Percentiles rank a stretch among this genome's conserved stretches.
Evolutionary conservation across 2,888 invertebrate species (phyloP).

Genomic region (Polymixis flavicincta): DNA sequence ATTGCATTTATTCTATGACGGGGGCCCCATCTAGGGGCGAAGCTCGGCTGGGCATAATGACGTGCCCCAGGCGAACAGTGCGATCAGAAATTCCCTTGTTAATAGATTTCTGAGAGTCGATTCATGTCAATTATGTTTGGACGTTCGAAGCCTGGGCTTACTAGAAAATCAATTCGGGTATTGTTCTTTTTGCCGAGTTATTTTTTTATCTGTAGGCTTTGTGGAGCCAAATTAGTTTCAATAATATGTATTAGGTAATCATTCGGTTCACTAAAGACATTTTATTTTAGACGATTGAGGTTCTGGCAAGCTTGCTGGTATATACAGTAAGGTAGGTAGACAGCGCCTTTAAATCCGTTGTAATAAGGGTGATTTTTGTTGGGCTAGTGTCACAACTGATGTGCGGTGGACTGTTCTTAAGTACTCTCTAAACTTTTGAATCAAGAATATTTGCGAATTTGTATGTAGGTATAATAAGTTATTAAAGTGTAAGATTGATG

Average conservation of each 20-base stretch:
- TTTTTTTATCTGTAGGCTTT: constrained; percentile 30
- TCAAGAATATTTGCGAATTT: not conserved
- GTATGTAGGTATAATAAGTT: not conserved
- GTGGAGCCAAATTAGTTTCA: constrained; percentile 24
- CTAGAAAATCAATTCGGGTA: constrained; percentile 45
- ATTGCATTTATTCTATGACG: constrained; percentile 78
- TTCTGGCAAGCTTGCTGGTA: not conserved
- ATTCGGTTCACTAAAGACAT: not conserved
- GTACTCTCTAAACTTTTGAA: not conserved
- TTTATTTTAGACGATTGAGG: not conserved
- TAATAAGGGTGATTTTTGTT: not conserved
- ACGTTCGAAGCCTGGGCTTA: constrained; percentile 44
- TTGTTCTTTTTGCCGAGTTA: constrained; percentile 44
- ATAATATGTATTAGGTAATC: constrained; percentile 19
- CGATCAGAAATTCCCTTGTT: constrained; percentile 63
- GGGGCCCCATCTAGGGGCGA: constrained; percentile 59
- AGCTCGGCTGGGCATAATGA: constrained; percentile 60
- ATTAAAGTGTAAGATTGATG: not conserved
- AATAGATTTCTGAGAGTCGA: constrained; percentile 60
- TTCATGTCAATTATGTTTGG: constrained; percentile 60
- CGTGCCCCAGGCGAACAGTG: constrained; percentile 51
- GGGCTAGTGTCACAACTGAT: not conserved
- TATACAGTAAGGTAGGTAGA: not conserved
- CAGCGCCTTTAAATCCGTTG: not conserved
- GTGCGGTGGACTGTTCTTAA: not conserved